Evolutionary conservation across 2,888 invertebrate genomes (phyloP), one percentile per base, ranked within the genome.

Genomic region (Thelaira solivaga): DNA sequence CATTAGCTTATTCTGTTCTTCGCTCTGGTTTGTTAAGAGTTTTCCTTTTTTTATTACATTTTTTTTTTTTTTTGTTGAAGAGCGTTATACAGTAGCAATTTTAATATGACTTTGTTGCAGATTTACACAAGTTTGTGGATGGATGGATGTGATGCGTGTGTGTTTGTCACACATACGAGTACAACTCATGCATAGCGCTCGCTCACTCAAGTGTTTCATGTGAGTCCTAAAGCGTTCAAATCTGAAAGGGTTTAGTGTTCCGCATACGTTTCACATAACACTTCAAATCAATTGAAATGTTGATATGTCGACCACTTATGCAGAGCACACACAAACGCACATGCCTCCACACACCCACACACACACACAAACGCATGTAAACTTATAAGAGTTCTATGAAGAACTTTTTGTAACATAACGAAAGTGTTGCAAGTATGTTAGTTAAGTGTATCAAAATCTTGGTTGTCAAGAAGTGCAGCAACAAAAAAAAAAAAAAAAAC

Each of bases 271-370:
- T 73, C 77, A 69, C 62, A 64, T 73, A 78, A 74, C 78, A 78
- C 78, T 78, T 78, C 78, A 78, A 78, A 78, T 78, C 78, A 78
- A 74, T 78, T 78, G 78, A 78, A 78, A 78, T 78, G 73, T 78
- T 78, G 78, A 78, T 78, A 78, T 53, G 74, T 64, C 78, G 78
- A 69, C 78, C 74, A 78, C 78, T 78, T 78, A 69, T 61, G 61
- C 20, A 24, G 11, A 71, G 34, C 36, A 69, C 20, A 45, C 16
- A 57, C 34, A 47, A 11, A 36, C 26, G 16, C 43, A 13, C n/a
- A 53, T 7, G 41, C 8, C 4, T 34, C 24, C n/a, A 13, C 47
- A 47, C 11, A 39, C 13, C 3, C 4, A 29, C 13, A 47, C 10
- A 22, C 18, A 26, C 5, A 20, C 8, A n/a, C 11, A 16, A 2